These are phyloP conservation scores for Stomorhina lunata DNA, from an alignment of 2,888 invertebrate genomes.

Conservation along the genomic window DNA sequence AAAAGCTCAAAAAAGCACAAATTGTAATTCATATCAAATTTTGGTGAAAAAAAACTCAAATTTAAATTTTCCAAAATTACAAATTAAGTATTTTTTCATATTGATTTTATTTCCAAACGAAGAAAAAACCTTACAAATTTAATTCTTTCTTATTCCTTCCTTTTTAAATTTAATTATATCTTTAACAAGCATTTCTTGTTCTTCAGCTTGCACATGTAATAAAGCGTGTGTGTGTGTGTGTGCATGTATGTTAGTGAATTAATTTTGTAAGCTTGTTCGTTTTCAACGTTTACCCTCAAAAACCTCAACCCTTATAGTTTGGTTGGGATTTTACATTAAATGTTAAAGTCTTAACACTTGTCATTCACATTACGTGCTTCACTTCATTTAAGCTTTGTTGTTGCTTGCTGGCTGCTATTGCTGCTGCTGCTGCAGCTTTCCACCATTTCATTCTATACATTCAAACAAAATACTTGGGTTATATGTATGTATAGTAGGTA, in stretches of 20 bases:
- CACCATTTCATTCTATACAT: background rate
- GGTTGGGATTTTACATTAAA: conserved; percentile 60
- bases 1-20: no score
- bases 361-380: conserved; percentile 68
- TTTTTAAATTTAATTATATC: conserved; percentile 48
- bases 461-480: background rate
- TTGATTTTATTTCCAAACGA: background rate
- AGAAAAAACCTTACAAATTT: background rate
- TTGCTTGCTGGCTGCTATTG: background rate
- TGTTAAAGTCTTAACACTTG: conserved; percentile 67
- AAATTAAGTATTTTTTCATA: no score
- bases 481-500: background rate
- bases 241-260: no score
- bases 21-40: no score
- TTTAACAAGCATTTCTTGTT: background rate
- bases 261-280: background rate
- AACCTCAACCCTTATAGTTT: conserved; percentile 59
- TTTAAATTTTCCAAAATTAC: no score
- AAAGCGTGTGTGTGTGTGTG: no score
- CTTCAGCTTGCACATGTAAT: no score
- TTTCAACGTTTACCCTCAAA: conserved; percentile 32
- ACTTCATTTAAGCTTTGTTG: conserved; percentile 63
- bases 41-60: no score
- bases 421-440: background rate
- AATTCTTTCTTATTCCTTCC: conserved; percentile 12